phyloP scores from a whole-genome alignment of 2,888 invertebrate species.

The Andricus curvator region DNA sequence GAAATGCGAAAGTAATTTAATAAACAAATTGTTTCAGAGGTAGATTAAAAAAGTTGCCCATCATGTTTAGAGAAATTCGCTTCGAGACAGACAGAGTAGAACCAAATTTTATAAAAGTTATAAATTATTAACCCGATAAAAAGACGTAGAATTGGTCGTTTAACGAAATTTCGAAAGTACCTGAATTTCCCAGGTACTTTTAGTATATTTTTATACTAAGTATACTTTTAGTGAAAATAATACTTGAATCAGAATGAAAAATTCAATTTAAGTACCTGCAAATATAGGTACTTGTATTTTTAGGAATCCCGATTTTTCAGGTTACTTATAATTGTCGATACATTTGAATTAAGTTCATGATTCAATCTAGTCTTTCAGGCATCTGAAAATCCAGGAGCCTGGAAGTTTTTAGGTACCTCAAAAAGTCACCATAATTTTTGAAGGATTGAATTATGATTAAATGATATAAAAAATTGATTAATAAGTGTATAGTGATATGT shows the following conservation, averaged over 20 bases:
- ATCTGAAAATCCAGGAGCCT: background rate
- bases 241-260: background rate
- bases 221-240: no score
- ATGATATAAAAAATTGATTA: no score
- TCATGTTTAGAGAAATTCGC: slow-evolving; percentile 7
- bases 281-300: background rate
- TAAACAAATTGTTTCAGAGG: slow-evolving; percentile 16
- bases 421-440: background rate
- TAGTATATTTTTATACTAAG: background rate
- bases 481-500: no score
- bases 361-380: background rate
- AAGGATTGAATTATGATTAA: no score
- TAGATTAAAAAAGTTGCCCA: background rate
- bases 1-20: background rate
- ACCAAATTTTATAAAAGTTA: slow-evolving; percentile 23
- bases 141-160: slow-evolving; percentile 1
- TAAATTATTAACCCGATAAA: background rate
- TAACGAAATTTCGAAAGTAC: background rate
- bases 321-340: background rate
- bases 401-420: background rate
- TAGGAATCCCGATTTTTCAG: background rate
- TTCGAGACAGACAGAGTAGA: background rate
- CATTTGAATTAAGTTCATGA: background rate
- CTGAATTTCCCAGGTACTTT: background rate
- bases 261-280: background rate